Evolutionary conservation across 2,113 vertebrate species (phyloP).

Genomic region (Ptilonorhynchus violaceus): DNA sequence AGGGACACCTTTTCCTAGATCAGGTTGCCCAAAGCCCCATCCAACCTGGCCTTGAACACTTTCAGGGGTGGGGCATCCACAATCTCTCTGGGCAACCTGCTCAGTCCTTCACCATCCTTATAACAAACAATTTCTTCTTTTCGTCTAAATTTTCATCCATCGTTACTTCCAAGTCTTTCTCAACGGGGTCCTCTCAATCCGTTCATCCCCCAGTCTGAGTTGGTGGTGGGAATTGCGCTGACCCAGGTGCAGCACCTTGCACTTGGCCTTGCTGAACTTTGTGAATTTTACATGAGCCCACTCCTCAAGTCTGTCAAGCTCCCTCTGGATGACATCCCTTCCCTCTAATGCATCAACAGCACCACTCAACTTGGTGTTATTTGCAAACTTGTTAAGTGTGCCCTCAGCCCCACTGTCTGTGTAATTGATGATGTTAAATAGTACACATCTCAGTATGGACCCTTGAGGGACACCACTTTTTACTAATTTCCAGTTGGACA

Average conservation of each 20-base stretch:
- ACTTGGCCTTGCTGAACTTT: neutral
- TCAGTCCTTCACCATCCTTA: neutral
- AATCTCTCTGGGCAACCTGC: neutral
- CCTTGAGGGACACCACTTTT: rapidly evolving
- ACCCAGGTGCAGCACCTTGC: neutral
- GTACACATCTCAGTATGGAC: neutral
- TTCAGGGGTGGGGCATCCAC: too few relatives aligned
- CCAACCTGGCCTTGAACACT: neutral
- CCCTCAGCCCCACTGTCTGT: neutral
- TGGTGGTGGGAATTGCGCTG: rapidly evolving
- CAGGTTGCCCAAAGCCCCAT: rapidly evolving
- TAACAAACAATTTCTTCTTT: neutral
- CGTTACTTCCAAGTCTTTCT: neutral
- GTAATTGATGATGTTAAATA: neutral
- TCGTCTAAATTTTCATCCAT: neutral
- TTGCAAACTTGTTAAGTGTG: neutral
- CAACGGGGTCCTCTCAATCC: neutral
- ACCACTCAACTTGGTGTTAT: neutral
- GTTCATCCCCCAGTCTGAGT: neutral
- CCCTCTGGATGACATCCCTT: neutral
- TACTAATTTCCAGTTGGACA: neutral
- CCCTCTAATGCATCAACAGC: neutral
- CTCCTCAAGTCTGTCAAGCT: neutral
- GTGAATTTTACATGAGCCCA: neutral
- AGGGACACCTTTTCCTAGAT: neutral